Evolutionary conservation across 37 sponge, comb jelly and placozoan genomes (phyloP), one percentile per base, ranked within the genome.

Genomic region (Corticium candelabrum): DNA sequence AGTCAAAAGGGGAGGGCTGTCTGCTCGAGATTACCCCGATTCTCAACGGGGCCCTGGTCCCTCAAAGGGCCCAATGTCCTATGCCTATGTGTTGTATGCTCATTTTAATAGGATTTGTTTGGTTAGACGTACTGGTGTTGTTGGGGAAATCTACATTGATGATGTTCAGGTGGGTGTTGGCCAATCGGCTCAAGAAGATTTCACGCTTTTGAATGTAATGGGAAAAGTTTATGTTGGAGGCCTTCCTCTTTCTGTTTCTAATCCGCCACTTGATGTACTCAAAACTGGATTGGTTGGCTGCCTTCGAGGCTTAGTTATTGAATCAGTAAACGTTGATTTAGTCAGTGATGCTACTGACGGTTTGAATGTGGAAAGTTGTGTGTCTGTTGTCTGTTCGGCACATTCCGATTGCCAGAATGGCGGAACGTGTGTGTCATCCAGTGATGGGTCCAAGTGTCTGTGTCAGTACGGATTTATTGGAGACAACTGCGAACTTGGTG

Each of bases 381-480:
- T 27, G 62, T 27, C 21, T 50, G 62, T 21, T 11, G 15, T 21
- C 62, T 50, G 62, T 50, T 50, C 62, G 15, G n/a, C n/a, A n/a
- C n/a, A n/a, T n/a, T n/a, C n/a, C n/a, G n/a, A n/a, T n/a, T 50
- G 62, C 21, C 62, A 21, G 15, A 50, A 50, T 21, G 62, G 62
- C 62, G 62, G 62, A 11, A 50, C 62, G 62, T 50, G 62, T 50
- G 21, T 21, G 62, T 27, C 62, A 21, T 21, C 62, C 15, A 50
- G 62, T 21, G 56, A 57, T 72, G 84, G 70, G 5, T 90, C 68
- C 68, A 77, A 41, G 62, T 90, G 90, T 69, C 39, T 37, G 38
- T 90, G 90, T 76, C 79, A 71, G 1, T 40, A 40, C 3, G 74
- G 79, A 27, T 88, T 76, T 57, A 15, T 1, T 1, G 89, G 89